These are phyloP conservation scores for Trichomalopsis sarcophagae DNA, from an alignment of 1,140 invertebrate genomes.

Conservation along the genomic window DNA sequence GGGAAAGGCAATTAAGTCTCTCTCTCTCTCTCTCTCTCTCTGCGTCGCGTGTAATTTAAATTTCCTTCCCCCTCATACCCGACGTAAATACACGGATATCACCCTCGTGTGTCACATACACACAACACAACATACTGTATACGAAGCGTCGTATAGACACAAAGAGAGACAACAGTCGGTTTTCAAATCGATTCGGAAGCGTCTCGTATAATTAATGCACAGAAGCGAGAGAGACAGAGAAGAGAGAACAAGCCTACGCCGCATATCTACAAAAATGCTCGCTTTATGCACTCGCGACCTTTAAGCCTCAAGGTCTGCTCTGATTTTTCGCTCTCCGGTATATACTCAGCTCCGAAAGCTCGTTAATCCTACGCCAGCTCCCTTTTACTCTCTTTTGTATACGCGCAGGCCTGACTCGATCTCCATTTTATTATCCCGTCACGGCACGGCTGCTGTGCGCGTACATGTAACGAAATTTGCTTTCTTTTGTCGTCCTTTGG, in stretches of 20 bases:
- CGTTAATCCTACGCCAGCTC: background rate
- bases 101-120: too few species aligned
- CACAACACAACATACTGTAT: too few species aligned
- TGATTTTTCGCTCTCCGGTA: background rate
- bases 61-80: background rate
- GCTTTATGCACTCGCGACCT: background rate
- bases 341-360: background rate
- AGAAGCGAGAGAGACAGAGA: background rate
- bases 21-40: too few species aligned
- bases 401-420: background rate
- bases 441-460: background rate
- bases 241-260: background rate
- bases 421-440: conserved; percentile 33
- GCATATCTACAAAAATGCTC: background rate
- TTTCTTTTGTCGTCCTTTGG: background rate
- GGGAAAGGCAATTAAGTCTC: too few species aligned
- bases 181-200: background rate
- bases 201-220: conserved; percentile 6
- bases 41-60: background rate
- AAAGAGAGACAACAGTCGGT: background rate
- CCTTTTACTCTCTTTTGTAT: conserved; percentile 14
- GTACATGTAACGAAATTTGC: background rate
- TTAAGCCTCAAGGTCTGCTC: background rate
- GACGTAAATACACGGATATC: background rate
- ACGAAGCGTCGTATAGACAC: background rate